phyloP scores from a whole-genome alignment of 2,888 invertebrate species.

The Globia sparganii region DNA sequence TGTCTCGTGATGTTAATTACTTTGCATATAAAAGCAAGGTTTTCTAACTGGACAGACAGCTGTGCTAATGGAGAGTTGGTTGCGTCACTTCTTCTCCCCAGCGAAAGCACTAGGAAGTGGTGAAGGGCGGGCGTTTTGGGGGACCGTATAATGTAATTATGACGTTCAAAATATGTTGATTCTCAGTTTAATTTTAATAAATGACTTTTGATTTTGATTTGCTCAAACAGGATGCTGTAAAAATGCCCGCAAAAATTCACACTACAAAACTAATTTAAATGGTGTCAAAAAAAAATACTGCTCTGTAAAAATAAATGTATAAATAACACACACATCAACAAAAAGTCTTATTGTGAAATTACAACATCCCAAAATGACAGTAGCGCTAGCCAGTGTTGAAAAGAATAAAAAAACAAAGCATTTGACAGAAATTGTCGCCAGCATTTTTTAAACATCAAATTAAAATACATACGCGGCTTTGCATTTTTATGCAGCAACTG shows the following conservation, averaged over 20 bases:
- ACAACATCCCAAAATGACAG: not conserved
- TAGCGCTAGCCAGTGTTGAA: slow-evolving; percentile 1
- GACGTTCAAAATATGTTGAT: not conserved
- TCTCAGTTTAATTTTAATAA: too few species aligned
- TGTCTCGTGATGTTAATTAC: too few species aligned
- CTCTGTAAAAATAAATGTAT: not conserved
- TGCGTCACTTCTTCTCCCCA: too few species aligned
- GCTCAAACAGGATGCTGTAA: too few species aligned
- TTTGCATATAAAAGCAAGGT: too few species aligned
- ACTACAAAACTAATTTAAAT: too few species aligned
- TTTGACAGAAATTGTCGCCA: slow-evolving; percentile 23
- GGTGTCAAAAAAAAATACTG: not conserved
- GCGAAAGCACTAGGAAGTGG: not conserved
- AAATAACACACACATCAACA: not conserved
- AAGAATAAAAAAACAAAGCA: slow-evolving; percentile 13
- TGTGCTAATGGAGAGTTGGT: too few species aligned
- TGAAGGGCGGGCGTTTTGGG: not conserved
- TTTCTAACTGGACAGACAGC: too few species aligned
- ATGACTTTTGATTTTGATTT: too few species aligned
- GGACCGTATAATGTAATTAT: not conserved
- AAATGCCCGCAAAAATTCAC: too few species aligned
- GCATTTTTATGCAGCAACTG: slow-evolving; percentile 47
- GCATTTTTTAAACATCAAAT: slow-evolving; percentile 55
- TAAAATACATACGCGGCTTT: slow-evolving; percentile 52
- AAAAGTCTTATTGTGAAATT: not conserved